phyloP scores from a whole-genome alignment of 2,797 vertebrate species.

The Ctenosaura bakeri region DNA sequence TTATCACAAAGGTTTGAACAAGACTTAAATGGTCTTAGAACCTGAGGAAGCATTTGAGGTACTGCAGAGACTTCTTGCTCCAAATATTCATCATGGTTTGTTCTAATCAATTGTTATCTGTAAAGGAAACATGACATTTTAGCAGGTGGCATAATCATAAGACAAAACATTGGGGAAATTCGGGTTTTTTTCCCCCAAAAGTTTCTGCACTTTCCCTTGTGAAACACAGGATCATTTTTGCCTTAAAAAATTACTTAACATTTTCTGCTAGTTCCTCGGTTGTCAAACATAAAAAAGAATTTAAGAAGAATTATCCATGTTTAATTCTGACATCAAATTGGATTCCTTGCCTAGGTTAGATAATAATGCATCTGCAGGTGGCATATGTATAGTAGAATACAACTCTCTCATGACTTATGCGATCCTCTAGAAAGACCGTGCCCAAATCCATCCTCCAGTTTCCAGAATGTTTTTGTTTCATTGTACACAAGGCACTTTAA shows the following conservation, averaged over 20 bases:
- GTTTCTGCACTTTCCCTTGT: not conserved
- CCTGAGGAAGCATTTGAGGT: not conserved
- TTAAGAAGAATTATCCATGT: not conserved
- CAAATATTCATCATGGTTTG: not conserved
- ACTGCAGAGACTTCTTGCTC: not conserved
- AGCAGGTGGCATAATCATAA: not conserved
- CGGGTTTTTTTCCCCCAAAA: not conserved
- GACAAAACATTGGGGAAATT: not conserved
- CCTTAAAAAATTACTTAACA: not conserved
- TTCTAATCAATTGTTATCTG: constrained; percentile 3
- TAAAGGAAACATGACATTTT: not conserved
- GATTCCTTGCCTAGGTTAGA: not conserved
- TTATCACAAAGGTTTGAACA: not conserved
- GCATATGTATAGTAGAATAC: not conserved
- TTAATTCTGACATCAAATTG: not conserved
- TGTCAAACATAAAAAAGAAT: not conserved
- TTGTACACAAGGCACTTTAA: too few species aligned
- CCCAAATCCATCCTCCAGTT: too few species aligned
- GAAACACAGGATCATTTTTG: not conserved
- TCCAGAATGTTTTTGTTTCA: too few species aligned
- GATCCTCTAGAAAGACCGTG: too few species aligned
- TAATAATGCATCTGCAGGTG: not conserved
- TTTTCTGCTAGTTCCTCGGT: not conserved
- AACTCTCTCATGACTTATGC: too few species aligned
- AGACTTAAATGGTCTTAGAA: constrained; percentile 16